Percentiles rank a stretch among this genome's conserved stretches.
These are phyloP conservation scores for Oscheius sp. DNA, from an alignment of 2,888 invertebrate genomes.

Conservation along the genomic window DNA sequence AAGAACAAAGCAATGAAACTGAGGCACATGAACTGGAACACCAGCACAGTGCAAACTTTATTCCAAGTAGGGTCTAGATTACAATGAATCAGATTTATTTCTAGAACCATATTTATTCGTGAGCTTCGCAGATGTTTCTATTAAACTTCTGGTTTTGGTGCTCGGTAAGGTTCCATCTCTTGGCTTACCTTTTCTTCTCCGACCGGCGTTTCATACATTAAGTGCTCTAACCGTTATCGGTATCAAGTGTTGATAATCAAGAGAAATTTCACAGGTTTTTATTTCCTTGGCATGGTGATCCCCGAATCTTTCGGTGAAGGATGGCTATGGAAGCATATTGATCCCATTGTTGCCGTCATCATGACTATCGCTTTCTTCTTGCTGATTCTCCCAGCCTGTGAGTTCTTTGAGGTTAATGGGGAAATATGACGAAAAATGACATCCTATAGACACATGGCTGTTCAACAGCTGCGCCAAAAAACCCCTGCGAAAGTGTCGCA, in stretches of 20 bases:
- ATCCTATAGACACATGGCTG: too few relatives aligned
- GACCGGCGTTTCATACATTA: conserved; percentile 13
- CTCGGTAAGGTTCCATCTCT: conserved; percentile 14
- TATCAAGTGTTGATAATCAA: neutral
- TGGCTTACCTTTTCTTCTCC: conserved; percentile 1
- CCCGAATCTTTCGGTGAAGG: conserved; percentile 13
- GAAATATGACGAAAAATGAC: too few relatives aligned
- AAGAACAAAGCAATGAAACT: neutral
- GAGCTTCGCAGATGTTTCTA: conserved; percentile 2
- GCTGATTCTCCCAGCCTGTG: conserved; percentile 23
- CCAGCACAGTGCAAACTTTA: conserved; percentile 7
- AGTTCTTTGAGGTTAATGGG: neutral
- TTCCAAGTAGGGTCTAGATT: conserved; percentile 6
- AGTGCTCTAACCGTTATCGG: conserved; percentile 8
- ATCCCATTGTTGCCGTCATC: conserved; percentile 12
- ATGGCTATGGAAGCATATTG: conserved; percentile 23
- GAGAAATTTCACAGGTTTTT: neutral
- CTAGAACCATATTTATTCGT: conserved; percentile 13
- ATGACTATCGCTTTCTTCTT: neutral
- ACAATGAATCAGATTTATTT: neutral
- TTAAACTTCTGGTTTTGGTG: conserved; percentile 7
- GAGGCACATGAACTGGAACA: conserved; percentile 15
- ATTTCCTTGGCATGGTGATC: neutral
- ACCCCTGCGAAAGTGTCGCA: too few relatives aligned
- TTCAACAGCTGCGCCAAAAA: too few relatives aligned